A percentile compares a stretch with the other conserved stretches of the same genome.
Conservation (phyloP, 2,113 vertebrate species). For the Odocoileus virginianus region DNA sequence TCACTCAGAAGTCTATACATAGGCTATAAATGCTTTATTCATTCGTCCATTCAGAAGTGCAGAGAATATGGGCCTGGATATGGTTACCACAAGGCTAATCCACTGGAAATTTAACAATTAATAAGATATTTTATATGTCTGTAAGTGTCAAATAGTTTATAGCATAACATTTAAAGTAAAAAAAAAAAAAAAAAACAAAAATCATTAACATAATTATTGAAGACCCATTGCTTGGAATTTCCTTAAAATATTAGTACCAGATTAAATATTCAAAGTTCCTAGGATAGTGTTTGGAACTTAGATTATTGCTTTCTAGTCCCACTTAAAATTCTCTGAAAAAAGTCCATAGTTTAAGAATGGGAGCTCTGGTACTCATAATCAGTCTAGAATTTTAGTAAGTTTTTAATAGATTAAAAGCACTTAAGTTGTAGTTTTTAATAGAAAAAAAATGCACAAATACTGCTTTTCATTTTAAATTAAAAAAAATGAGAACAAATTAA, state of each 20-base stretch:
- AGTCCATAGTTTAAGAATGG: not conserved
- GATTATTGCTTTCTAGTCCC: not conserved
- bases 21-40: not conserved
- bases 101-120: not conserved
- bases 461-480: not conserved
- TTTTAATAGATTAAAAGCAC: not conserved
- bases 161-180: not conserved
- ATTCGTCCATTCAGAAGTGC: not conserved
- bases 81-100: not conserved
- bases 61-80: not conserved
- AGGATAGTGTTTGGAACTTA: not conserved
- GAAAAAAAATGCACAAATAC: not conserved
- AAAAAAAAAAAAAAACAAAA: not conserved
- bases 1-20: not conserved
- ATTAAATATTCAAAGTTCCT: not conserved
- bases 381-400: not conserved
- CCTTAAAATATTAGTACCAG: not conserved
- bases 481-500: not conserved
- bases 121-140: not conserved
- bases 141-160: not conserved
- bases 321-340: not conserved
- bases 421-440: not conserved
- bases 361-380: not conserved
- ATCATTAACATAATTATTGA: not conserved
- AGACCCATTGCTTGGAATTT: not conserved